Evolutionary conservation across 2,113 vertebrate species (phyloP), one percentile per base, ranked within the genome.

Genomic region (Odocoileus hemionus): DNA sequence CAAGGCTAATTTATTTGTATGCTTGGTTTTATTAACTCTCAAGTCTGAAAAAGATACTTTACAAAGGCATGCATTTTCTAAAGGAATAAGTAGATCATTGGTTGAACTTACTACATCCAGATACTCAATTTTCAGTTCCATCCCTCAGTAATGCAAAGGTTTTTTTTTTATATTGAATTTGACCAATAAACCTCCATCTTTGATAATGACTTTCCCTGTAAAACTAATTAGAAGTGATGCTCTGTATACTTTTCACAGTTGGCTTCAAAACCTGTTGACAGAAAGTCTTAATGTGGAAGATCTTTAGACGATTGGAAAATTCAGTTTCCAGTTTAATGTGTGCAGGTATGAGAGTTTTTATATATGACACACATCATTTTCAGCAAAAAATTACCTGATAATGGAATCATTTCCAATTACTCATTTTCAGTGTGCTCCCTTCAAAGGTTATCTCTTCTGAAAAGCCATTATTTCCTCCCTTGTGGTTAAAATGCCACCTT

Each of bases 21-120:
- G 23, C 30, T 93, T 96, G 30, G 45, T 89, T 97, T 94, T 82
- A 78, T 74, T 97, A 57, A 8, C 39, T 94, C 58, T 87, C 21
- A 70, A 85, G 76, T 89, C 25, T 89, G 50, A 60, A 67, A 93
- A 95, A 85, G 64, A 12, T 50, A 78, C 87, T 36, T 96, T 23
- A 74, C 58, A 94, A 92, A 96, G 52, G 92, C 33, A 58, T 0
- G 26, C 33, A 39, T 92, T 17, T 96, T 67, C 55, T 78, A 82
- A 89, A 61, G 26, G 57, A 61, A 11, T 64, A 83, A 92, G 47
- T 91, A 91, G 76, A 70, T 79, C 82, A 85, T 55, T 55, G 36
- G 60, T 83, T 97, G 33, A 93, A 50, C 25, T 87, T 91, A 76
- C 3, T 89, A 80, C 88, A 39, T 80, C 25, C 80, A 76, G 60